Evolutionary conservation across 2,888 invertebrate species (phyloP), one percentile per base, ranked within the genome.

Genomic region (Latheticus oryzae): DNA sequence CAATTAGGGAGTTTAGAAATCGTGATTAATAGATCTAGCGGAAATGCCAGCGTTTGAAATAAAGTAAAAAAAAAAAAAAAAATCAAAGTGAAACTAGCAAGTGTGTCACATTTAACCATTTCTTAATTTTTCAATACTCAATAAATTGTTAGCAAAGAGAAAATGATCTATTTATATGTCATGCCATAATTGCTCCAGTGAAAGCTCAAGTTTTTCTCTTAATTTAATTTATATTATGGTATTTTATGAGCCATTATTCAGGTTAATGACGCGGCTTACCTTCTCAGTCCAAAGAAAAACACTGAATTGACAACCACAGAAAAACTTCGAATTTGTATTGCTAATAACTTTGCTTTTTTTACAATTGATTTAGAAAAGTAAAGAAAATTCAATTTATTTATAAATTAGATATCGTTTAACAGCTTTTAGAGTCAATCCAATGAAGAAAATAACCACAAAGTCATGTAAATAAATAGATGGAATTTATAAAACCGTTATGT

Each of bases 1-100:
- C 45, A 32, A 45, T 45, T 45, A 45, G 16, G 15, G 5, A 28
- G 24, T 42, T 42, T 42, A 15, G 42, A 42, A 28, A 42, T 15
- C 8, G 3, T 42, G 4, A 28, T 26, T 42, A 15, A 42, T 15
- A 11, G 16, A 13, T 21, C 1, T 8, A 7, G 5, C 19, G 37
- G 19, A 13, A n/a, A 2, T 9, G 37, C 21, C 17, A 33, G 4
- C 9, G 4, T 15, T 33, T 11, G 33, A 7, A 4, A 26, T 8
- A 26, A 5, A 21, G 21, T 5, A n/a, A n/a, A n/a, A n/a, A n/a
- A n/a, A n/a, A n/a, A n/a, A n/a, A n/a, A n/a, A n/a, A n/a, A n/a
- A n/a, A n/a, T n/a, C n/a, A n/a, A n/a, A n/a, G n/a, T n/a, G n/a
- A n/a, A n/a, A n/a, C n/a, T n/a, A n/a, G n/a, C n/a, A n/a, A n/a